A percentile compares a stretch with the other conserved stretches of the same genome.
These are phyloP conservation scores for Diplolepis rosae DNA, from an alignment of 2,888 invertebrate species.

Conservation along the genomic window DNA sequence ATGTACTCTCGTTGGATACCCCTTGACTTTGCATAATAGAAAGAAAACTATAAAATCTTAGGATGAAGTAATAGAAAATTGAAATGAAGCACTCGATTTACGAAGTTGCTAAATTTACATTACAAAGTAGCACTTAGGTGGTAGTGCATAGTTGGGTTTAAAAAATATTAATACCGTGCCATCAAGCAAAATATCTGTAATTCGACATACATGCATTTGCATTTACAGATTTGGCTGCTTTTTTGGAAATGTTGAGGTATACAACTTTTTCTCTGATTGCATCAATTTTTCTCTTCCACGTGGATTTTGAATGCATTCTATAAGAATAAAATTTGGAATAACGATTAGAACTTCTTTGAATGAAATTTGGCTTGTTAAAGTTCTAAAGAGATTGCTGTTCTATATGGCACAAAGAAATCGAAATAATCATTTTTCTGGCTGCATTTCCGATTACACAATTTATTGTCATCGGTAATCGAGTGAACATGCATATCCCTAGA, in stretches of 20 bases:
- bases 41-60: constrained; percentile 5
- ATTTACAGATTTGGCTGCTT: constrained; percentile 24
- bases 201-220: constrained; percentile 38
- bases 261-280: background rate
- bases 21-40: constrained; percentile 20
- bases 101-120: constrained; percentile 31
- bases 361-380: background rate
- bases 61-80: constrained; percentile 23
- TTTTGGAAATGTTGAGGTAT: background rate
- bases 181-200: constrained; percentile 45
- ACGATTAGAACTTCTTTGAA: background rate
- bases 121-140: constrained; percentile 37
- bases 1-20: constrained; percentile 19
- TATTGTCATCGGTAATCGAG: background rate
- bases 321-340: background rate
- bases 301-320: background rate
- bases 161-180: constrained; percentile 42
- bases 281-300: background rate
- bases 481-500: constrained; percentile 22
- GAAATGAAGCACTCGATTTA: constrained; percentile 5
- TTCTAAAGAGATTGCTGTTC: constrained; percentile 6
- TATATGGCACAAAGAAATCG: background rate
- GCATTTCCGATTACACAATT: background rate
- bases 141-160: constrained; percentile 39
- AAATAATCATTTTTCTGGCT: background rate